Percentiles rank a stretch among this genome's conserved stretches.
Evolutionary conservation across 2,113 vertebrate genomes (phyloP).

Genomic region (Apteryx mantelli): DNA sequence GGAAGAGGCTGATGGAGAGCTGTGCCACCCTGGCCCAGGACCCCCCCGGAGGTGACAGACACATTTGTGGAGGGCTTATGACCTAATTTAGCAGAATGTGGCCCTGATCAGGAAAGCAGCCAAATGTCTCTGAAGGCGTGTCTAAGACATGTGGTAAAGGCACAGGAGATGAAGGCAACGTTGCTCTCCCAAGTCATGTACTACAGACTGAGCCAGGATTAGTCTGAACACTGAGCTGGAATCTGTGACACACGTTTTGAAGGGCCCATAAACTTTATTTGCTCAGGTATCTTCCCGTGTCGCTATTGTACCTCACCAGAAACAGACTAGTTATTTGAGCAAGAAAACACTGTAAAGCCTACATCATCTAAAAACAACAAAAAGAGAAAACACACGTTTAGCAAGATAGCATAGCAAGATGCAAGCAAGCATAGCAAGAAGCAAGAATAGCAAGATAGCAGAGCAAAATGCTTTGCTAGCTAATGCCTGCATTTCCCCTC

Average conservation of each 20-base stretch:
- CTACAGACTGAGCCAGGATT: too few species aligned
- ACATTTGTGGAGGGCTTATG: rapidly evolving
- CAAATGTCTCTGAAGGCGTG: not conserved
- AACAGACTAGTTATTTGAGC: constrained; percentile 27
- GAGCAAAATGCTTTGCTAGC: constrained; percentile 3
- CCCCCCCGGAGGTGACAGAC: not conserved
- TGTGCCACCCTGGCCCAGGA: not conserved
- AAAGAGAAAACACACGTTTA: not conserved
- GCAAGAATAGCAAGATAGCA: not conserved
- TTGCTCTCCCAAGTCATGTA: not conserved
- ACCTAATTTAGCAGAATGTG: not conserved
- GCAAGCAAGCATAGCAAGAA: not conserved
- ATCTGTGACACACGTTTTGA: not conserved
- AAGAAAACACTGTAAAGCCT: not conserved
- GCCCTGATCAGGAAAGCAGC: not conserved
- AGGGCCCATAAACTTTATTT: constrained; percentile 17
- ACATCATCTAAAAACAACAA: constrained; percentile 16
- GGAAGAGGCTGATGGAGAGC: rapidly evolving
- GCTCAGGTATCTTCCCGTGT: constrained; percentile 9
- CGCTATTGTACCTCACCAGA: not conserved
- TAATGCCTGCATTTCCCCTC: not conserved
- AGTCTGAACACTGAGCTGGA: not conserved
- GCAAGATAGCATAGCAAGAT: not conserved
- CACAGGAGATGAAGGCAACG: not conserved
- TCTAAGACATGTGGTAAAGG: not conserved